These are phyloP conservation scores for Folsomia candida DNA, from an alignment of 2,888 invertebrate species.

Conservation along the genomic window DNA sequence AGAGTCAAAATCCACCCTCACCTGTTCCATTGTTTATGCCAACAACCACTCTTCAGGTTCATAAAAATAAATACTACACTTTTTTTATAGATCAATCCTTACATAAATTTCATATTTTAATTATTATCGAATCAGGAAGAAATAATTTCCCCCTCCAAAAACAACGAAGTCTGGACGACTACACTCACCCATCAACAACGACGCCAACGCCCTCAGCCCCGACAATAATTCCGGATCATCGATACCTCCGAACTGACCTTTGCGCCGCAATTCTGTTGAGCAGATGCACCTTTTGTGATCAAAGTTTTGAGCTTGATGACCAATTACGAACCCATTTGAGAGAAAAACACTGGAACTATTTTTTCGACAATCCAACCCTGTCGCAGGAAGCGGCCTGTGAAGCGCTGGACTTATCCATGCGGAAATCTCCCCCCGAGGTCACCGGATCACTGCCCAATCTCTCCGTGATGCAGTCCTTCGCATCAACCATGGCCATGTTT, in stretches of 20 bases:
- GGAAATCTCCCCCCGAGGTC: background rate
- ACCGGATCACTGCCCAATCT: constrained; percentile 13
- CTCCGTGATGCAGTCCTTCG: background rate
- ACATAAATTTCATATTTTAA: background rate
- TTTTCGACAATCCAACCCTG: background rate
- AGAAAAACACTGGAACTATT: constrained; percentile 35
- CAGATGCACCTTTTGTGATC: constrained; percentile 35
- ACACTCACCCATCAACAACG: no score
- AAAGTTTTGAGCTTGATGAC: constrained; percentile 34
- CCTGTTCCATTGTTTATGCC: constrained; percentile 14
- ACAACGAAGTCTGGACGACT: constrained; percentile 32
- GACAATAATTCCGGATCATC: background rate
- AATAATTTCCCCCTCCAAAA: constrained; percentile 16
- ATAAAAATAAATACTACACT: background rate
- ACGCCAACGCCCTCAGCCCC: no score
- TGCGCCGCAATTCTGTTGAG: constrained; percentile 29
- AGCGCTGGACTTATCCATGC: constrained; percentile 4
- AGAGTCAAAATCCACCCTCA: constrained; percentile 9
- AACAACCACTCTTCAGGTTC: background rate
- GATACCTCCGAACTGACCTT: constrained; percentile 31
- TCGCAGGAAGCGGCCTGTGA: background rate
- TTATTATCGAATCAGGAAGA: background rate
- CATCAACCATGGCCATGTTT: background rate
- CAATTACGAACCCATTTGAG: constrained; percentile 27
- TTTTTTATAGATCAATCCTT: background rate